phyloP scores from a whole-genome alignment of 2,113 vertebrate genomes.

The Gallinago paraguaiae region DNA sequence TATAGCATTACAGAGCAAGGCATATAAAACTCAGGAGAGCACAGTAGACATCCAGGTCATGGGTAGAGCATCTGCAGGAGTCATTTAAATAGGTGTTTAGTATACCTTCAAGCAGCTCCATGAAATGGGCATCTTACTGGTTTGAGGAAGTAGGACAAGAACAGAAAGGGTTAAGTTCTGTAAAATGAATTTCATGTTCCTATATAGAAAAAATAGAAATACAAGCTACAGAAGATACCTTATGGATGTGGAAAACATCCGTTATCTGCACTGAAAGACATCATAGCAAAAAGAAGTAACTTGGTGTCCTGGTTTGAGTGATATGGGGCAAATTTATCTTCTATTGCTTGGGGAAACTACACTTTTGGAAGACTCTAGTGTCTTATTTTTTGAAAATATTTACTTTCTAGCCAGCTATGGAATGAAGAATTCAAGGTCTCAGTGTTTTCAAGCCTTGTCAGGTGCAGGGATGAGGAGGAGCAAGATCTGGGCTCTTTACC shows the following conservation, averaged over 20 bases:
- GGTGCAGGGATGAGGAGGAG: neutral
- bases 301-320: neutral
- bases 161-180: neutral
- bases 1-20: neutral
- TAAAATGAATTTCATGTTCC: neutral
- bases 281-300: neutral
- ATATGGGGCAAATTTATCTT: neutral
- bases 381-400: neutral
- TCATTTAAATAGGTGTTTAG: neutral
- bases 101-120: neutral
- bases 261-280: neutral
- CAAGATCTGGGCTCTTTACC: neutral
- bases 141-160: neutral
- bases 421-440: neutral
- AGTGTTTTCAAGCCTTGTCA: neutral
- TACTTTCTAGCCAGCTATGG: neutral
- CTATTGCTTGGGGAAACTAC: neutral
- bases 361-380: neutral
- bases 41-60: neutral
- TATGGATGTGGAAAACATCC: neutral
- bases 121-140: neutral
- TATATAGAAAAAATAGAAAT: neutral
- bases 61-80: neutral
- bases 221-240: neutral
- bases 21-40: neutral